Evolutionary conservation across 2,113 vertebrate genomes (phyloP), one percentile per base, ranked within the genome.

Genomic region (Ceuthmochares aereus): DNA sequence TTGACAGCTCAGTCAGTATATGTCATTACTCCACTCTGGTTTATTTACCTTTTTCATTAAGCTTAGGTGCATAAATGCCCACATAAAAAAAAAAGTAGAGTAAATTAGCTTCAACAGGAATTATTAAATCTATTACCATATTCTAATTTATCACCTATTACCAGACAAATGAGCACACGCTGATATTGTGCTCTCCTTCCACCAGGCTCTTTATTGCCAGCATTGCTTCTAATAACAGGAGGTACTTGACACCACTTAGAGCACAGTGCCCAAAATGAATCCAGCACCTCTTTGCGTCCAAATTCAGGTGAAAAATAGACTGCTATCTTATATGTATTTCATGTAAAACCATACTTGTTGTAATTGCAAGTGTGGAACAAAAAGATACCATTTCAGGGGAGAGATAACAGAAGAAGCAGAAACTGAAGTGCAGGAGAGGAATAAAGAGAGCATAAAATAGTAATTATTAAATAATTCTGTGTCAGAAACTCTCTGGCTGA

Each of bases 1-100:
- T 0, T 54, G 81, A 29, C 66, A 64, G 84, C 80, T 79, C 84
- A 29, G 34, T 22, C 45, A 2, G 36, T 6, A 1, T 11, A 20
- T 34, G 40, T 40, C 90, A 30, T 92, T 55, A 37, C 70, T 55
- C 47, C 58, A 14, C 66, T 67, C 66, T 19, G 55, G 2, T 85
- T 91, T 94, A 82, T 96, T 93, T 91, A 79, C 90, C 54, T 76
- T 85, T 45, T 42, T 22, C 68, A 43, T 93, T 89, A 87, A 54
- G 70, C 66, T 72, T 49, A 54, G 52, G 62, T 40, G 25, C 73
- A 59, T 32, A 56, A 20, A n/a, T 95, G 59, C 84, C 83, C 80
- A 40, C 30, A 6, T 43, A 56, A n/a, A 66, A 74, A 52, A 52
- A 62, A 34, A 29, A 12, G 54, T 20, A 72, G 60, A 51, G 58